Percentiles rank a stretch among this genome's conserved stretches.
Evolutionary conservation across 53 echinoderm and acorn worm genomes (phyloP).

Genomic region (Astropecten irregularis): DNA sequence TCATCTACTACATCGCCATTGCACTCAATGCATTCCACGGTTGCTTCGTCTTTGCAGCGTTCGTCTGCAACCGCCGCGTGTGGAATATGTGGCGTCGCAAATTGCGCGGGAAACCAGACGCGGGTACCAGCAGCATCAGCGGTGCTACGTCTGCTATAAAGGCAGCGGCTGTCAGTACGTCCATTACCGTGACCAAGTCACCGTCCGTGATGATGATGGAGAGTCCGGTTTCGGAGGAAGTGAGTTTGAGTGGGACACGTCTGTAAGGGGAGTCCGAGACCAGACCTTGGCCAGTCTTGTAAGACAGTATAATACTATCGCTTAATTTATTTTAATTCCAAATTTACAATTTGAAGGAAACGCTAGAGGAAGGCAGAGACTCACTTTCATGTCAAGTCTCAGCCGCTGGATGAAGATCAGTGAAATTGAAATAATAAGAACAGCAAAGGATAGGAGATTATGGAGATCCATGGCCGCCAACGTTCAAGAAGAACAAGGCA

Average conservation of each 20-base stretch:
- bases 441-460: too few relatives aligned
- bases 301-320: not conserved
- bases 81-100: conserved; percentile 41
- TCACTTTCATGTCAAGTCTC: too few relatives aligned
- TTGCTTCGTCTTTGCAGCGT: conserved; percentile 20
- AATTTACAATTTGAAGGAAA: too few relatives aligned
- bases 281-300: not conserved
- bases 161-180: not conserved
- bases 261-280: not conserved
- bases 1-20: conserved; percentile 22
- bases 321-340: too few relatives aligned
- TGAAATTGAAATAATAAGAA: too few relatives aligned
- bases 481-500: too few relatives aligned
- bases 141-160: not conserved
- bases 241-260: conserved; percentile 19
- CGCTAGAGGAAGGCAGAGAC: too few relatives aligned
- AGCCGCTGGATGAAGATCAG: too few relatives aligned
- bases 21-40: conserved; percentile 50
- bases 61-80: conserved; percentile 42
- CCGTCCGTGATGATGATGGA: conserved; percentile 1
- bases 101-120: not conserved
- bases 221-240: not conserved
- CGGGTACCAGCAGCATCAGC: not conserved
- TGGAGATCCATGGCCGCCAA: too few relatives aligned
- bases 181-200: not conserved